Evolutionary conservation across 2,113 vertebrate genomes (phyloP).

Genomic region (Sinocyclocheilus maitianheensis): DNA sequence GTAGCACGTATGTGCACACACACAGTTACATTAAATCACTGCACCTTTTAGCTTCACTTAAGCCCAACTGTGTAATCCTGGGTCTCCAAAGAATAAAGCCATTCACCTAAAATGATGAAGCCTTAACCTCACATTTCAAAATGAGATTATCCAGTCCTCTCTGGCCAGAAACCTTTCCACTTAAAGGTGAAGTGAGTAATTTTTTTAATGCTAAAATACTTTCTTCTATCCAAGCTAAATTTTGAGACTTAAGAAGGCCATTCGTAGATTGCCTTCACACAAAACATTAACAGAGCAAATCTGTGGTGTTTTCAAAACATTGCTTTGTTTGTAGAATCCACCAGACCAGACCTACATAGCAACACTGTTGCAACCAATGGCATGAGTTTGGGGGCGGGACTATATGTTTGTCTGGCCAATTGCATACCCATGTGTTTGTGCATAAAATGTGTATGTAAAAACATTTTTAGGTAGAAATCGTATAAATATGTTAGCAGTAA

Average conservation of each 20-base stretch:
- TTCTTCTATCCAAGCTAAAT: background rate
- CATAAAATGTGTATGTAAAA: background rate
- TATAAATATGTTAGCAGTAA: background rate
- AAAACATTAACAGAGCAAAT: background rate
- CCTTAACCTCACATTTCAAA: constrained; percentile 23
- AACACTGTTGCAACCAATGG: background rate
- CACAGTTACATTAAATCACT: background rate
- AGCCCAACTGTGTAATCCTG: constrained; percentile 18
- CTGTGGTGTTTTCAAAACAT: background rate
- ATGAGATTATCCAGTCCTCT: background rate
- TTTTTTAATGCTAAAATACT: background rate
- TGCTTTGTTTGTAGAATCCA: background rate
- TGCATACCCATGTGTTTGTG: background rate
- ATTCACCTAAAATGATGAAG: constrained; percentile 27
- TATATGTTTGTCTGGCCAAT: background rate
- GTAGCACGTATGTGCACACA: constrained; percentile 10
- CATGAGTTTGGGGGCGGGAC: background rate
- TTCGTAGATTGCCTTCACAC: background rate
- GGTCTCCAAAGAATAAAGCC: constrained; percentile 14
- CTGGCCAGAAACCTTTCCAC: constrained; percentile 6
- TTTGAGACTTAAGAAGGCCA: background rate
- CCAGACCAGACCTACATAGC: background rate
- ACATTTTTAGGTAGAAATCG: background rate
- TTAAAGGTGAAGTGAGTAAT: background rate
- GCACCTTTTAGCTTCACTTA: background rate